Evolutionary conservation across 92 coral and sea anemone genomes (phyloP).

Genomic region (Montipora capitata): DNA sequence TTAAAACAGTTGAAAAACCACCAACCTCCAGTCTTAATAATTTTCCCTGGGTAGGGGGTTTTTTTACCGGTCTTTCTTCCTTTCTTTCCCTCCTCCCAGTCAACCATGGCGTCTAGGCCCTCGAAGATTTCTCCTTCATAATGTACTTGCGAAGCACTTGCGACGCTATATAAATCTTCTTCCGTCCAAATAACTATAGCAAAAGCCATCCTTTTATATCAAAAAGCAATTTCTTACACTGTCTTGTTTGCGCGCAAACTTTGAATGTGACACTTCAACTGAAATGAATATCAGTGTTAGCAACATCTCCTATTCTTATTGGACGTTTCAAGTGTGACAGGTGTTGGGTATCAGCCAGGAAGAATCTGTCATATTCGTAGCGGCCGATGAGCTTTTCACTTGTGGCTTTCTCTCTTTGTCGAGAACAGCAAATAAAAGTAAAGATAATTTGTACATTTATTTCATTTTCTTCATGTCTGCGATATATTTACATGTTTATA

Average conservation of each 20-base stretch:
- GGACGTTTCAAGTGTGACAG: too few species aligned
- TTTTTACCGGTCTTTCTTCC: constrained; percentile 46
- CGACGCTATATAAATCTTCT: not conserved
- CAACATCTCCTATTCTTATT: too few species aligned
- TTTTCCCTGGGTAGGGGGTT: constrained; percentile 51
- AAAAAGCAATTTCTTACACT: not conserved
- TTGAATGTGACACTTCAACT: not conserved
- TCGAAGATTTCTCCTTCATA: not conserved
- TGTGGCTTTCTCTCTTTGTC: too few species aligned
- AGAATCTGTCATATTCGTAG: too few species aligned
- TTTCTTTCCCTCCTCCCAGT: constrained; percentile 56
- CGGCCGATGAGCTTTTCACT: too few species aligned
- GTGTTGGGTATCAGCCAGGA: too few species aligned
- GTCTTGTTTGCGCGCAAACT: not conserved
- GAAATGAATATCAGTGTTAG: not conserved
- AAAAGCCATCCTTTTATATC: not conserved
- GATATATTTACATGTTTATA: not conserved
- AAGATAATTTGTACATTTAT: not conserved
- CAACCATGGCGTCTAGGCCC: constrained; percentile 49
- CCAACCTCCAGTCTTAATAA: constrained; percentile 50
- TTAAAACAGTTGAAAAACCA: not conserved
- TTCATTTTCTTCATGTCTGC: not conserved
- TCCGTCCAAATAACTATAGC: not conserved
- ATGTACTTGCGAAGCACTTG: not conserved
- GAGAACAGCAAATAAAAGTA: too few species aligned